A percentile compares a stretch with the other conserved stretches of the same genome.
These are phyloP conservation scores for Microchrysa polita DNA, from an alignment of 2,888 invertebrate genomes.

Conservation along the genomic window DNA sequence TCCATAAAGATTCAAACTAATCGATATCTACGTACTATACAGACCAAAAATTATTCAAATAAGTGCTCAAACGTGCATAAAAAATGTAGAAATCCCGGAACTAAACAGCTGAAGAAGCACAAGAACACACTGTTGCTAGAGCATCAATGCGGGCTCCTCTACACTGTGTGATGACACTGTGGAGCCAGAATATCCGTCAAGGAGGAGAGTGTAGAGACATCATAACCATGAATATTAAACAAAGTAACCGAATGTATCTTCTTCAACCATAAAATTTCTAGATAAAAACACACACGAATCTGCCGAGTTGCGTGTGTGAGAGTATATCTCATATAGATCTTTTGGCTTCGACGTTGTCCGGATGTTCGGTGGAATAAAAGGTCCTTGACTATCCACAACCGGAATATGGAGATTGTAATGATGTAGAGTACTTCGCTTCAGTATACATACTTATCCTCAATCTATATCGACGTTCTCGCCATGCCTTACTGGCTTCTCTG, in stretches of 20 bases:
- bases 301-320: not conserved
- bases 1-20: conserved; percentile 18
- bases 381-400: conserved; percentile 8
- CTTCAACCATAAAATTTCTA: conserved; percentile 35
- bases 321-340: not conserved
- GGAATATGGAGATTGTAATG: conserved; percentile 24
- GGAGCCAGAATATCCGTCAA: conserved; percentile 2
- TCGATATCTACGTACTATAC: too few relatives aligned
- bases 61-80: conserved; percentile 26
- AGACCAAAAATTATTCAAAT: conserved; percentile 33
- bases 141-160: not conserved
- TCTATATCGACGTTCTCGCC: too few relatives aligned
- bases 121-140: not conserved
- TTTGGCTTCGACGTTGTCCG: not conserved
- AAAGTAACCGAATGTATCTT: conserved; percentile 34
- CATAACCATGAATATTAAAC: conserved; percentile 40
- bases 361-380: conserved; percentile 9
- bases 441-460: not conserved
- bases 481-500: too few relatives aligned
- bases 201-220: not conserved
- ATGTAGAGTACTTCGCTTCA: conserved; percentile 8
- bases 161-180: not conserved
- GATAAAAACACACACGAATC: conserved; percentile 21
- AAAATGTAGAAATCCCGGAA: not conserved
- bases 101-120: not conserved